Conservation (phyloP, 30 jellyfish, hydroid and myxozoan genomes). For the Morbakka virulenta region DNA sequence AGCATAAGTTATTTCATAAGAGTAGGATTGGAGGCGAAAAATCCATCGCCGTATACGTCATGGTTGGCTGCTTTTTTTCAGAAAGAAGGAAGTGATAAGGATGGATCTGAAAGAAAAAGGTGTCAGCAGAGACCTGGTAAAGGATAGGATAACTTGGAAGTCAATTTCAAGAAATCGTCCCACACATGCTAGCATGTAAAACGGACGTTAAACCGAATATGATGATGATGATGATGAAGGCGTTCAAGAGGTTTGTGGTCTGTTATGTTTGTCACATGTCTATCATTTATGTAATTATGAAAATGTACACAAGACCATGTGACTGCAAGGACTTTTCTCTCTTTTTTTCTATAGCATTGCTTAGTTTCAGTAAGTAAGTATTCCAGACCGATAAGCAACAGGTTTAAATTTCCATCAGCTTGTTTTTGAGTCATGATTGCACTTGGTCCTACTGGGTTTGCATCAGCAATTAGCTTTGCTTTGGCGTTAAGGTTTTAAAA, state of each 20-base stretch:
- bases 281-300: constrained; percentile 20
- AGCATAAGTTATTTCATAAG: too few relatives aligned
- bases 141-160: too few relatives aligned
- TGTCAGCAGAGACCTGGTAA: too few relatives aligned
- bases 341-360: constrained; percentile 21
- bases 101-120: too few relatives aligned
- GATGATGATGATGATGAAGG: too few relatives aligned
- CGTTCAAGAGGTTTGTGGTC: constrained; percentile 47
- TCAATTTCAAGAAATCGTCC: too few relatives aligned
- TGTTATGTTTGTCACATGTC: constrained; percentile 25
- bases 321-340: constrained; percentile 35
- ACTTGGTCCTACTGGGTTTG: constrained; percentile 27
- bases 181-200: too few relatives aligned
- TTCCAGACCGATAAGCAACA: too few relatives aligned
- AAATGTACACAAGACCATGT: constrained; percentile 17
- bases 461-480: constrained; percentile 29
- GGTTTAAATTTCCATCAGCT: constrained; percentile 18
- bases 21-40: constrained; percentile 18
- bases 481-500: constrained; percentile 17
- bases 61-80: constrained; percentile 23
- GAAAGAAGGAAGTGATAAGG: too few relatives aligned
- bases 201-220: too few relatives aligned
- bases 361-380: constrained; percentile 4
- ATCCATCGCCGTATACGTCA: constrained; percentile 32
- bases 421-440: constrained; percentile 38